These are phyloP conservation scores for Axis porcinus DNA, from an alignment of 2,113 vertebrate species.

Conservation along the genomic window DNA sequence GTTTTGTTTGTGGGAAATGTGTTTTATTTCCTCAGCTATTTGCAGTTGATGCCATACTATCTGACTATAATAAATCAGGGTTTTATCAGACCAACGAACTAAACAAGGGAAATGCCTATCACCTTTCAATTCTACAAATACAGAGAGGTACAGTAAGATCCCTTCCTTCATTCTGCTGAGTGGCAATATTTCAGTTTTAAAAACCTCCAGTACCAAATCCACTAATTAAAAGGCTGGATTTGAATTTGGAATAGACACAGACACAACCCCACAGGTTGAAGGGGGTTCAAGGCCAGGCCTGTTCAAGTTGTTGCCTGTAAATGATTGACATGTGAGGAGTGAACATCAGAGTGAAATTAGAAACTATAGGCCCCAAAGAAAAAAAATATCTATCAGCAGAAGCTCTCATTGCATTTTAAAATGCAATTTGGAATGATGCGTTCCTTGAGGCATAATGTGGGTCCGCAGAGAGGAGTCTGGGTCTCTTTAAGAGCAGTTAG, in stretches of 20 bases:
- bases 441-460: neutral
- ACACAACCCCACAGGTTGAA: neutral
- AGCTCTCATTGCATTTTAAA: neutral
- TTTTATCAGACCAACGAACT: neutral
- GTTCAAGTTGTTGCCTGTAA: neutral
- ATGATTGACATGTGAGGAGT: neutral
- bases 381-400: neutral
- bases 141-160: fast-evolving
- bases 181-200: neutral
- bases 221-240: neutral
- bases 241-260: neutral
- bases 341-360: neutral
- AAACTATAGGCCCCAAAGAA: neutral
- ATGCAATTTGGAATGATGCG: neutral
- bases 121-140: neutral
- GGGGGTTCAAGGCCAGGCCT: neutral
- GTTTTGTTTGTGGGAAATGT: neutral
- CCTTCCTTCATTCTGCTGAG: neutral
- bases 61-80: neutral
- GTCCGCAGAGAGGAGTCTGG: neutral
- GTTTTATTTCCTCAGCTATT: neutral
- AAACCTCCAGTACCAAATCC: neutral
- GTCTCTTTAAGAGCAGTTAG: neutral
- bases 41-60: neutral
- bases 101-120: neutral